These are phyloP conservation scores for Collichthys lucidus DNA, from an alignment of 2,113 vertebrate genomes.

Conservation along the genomic window DNA sequence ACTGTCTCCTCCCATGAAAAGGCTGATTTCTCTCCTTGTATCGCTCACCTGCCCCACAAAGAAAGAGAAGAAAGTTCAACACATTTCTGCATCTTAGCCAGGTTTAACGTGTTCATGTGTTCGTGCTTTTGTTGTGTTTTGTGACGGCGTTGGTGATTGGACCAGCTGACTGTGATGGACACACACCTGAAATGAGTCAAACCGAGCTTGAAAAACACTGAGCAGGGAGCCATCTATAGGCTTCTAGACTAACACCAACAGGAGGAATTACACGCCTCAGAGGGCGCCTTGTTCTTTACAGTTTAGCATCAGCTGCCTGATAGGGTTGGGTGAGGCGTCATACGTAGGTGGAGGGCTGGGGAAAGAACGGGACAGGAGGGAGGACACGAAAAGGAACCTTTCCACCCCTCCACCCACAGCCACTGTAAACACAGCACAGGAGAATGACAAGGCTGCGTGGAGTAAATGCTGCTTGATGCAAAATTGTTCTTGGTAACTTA, in stretches of 20 bases:
- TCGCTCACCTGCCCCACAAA: conserved; percentile 47
- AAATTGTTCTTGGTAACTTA: conserved; percentile 42
- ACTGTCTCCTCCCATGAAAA: conserved; percentile 69
- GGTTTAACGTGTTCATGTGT: background rate
- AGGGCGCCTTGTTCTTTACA: conserved; percentile 46
- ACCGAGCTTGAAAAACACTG: conserved; percentile 45
- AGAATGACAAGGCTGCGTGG: background rate
- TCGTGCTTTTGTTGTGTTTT: background rate
- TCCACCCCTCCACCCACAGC: conserved; percentile 26
- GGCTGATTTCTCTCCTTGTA: conserved; percentile 55
- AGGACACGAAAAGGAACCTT: conserved; percentile 6
- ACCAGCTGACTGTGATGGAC: conserved; percentile 21
- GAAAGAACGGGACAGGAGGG: conserved; percentile 8
- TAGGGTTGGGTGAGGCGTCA: conserved; percentile 21
- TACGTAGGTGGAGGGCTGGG: conserved; percentile 42
- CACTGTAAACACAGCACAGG: conserved; percentile 16
- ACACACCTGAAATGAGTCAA: conserved; percentile 23
- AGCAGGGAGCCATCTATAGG: conserved; percentile 14
- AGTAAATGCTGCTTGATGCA: conserved; percentile 15
- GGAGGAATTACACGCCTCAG: conserved; percentile 44
- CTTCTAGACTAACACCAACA: conserved; percentile 32
- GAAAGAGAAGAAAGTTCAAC: conserved; percentile 15
- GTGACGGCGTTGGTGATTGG: background rate
- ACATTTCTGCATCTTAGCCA: background rate
- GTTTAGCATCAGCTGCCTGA: conserved; percentile 39